phyloP scores from a whole-genome alignment of 1,140 invertebrate species.

The Sycobia sp. region DNA sequence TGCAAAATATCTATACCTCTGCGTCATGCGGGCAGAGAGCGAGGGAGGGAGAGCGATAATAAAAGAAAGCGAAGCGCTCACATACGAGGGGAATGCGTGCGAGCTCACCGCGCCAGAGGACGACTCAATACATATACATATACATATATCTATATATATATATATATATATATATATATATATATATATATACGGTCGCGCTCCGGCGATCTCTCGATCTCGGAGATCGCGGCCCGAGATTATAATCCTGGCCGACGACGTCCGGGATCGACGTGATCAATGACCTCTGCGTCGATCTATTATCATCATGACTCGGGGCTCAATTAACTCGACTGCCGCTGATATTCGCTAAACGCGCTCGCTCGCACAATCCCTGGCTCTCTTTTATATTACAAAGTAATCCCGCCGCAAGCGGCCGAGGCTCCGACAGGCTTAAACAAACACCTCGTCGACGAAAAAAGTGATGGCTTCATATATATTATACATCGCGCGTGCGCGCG shows the following conservation, averaged over 20 bases:
- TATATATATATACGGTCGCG: too few relatives aligned
- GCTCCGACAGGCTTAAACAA: slow-evolving; percentile 11
- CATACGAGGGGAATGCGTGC: too few relatives aligned
- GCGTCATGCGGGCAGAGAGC: too few relatives aligned
- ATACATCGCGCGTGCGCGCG: too few relatives aligned
- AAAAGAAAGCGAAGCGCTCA: too few relatives aligned
- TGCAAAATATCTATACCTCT: too few relatives aligned
- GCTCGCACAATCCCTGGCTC: neutral
- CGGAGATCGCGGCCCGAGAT: slow-evolving; percentile 5
- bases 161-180: too few relatives aligned
- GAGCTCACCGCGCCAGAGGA: too few relatives aligned
- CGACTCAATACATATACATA: too few relatives aligned
- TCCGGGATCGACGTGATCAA: slow-evolving; percentile 26
- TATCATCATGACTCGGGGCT: slow-evolving; percentile 27
- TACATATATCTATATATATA: too few relatives aligned
- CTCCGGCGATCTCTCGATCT: too few relatives aligned
- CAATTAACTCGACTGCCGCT: slow-evolving; percentile 9
- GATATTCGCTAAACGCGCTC: slow-evolving; percentile 2
- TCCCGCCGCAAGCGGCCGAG: neutral
- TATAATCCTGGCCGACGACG: slow-evolving; percentile 7
- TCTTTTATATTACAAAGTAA: slow-evolving; percentile 1
- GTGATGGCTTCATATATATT: slow-evolving; percentile 7
- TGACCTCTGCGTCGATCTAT: slow-evolving; percentile 22
- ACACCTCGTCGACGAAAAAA: slow-evolving; percentile 11
- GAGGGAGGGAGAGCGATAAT: too few relatives aligned